Evolutionary conservation across 2,113 vertebrate genomes (phyloP), one percentile per base, ranked within the genome.

Genomic region (Pterocles gutturalis): DNA sequence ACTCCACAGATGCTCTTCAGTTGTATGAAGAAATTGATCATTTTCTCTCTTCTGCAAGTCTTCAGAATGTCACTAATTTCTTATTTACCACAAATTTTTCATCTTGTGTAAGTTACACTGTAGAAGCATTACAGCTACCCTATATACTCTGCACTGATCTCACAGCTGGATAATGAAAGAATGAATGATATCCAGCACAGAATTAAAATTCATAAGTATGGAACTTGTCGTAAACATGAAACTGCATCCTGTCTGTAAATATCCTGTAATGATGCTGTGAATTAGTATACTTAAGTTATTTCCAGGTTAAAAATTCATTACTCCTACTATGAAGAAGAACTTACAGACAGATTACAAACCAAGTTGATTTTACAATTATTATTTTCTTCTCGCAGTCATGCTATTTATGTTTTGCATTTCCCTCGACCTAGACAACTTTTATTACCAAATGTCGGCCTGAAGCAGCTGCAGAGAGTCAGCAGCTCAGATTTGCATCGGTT

Each of bases 91-190:
- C 22, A 9, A 87, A 33, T 57, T 73, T 93, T 83, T 89, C 69
- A 25, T 91, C 53, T 67, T 79, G 76, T 4, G 0, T 67, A 90
- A 71, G 55, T 79, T 75, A 75, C 11, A 36, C 45, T 89, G 26
- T 71, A 82, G 55, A 91, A 87, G 41, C 1, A 0, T 31, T 84
- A 51, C 25, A 72, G 61, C 53, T 87, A 71, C n/a, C 24, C 53
- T 89, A 34, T 46, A 34, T 13, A 17, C n/a, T 72, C 49, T 92
- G 61, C 70, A 71, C 34, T 84, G 76, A 67, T 95, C 51, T 94
- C 90, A 89, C 90, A 97, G 92, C 69, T 97, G 94, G 86, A 92
- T 82, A 89, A 87, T 53, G 80, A 89, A 92, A 81, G 83, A 94
- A 90, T 94, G 80, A 94, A 89, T 54, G 12, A 75, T 87, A 97